phyloP scores from a whole-genome alignment of 2,888 invertebrate species.

The Luffia ferchaultella region DNA sequence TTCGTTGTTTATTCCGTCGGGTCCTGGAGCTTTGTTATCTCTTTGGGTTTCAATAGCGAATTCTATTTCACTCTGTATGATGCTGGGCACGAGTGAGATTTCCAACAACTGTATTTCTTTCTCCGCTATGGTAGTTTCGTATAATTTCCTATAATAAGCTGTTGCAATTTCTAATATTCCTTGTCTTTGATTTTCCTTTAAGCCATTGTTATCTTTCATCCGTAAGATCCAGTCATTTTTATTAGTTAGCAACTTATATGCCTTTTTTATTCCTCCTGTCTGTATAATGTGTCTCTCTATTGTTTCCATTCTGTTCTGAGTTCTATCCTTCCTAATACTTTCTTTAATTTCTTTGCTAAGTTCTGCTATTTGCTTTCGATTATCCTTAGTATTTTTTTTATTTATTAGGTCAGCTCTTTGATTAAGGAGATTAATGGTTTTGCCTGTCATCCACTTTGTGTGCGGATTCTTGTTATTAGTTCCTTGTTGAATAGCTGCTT shows the following conservation, averaged over 20 bases:
- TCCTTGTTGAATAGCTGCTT: background rate
- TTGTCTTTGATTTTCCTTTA: background rate
- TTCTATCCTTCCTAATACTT: constrained; percentile 1
- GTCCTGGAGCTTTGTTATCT: constrained; percentile 7
- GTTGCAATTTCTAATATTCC: background rate
- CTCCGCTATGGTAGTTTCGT: background rate
- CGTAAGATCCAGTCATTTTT: constrained; percentile 1
- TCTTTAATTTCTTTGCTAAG: constrained; percentile 4
- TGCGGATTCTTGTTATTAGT: background rate
- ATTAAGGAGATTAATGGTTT: background rate
- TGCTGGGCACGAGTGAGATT: background rate
- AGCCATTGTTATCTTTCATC: background rate
- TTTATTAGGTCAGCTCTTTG: background rate
- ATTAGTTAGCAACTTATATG: constrained; percentile 1
- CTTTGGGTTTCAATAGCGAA: constrained; percentile 8
- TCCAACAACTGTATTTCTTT: background rate
- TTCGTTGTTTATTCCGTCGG: constrained; percentile 9
- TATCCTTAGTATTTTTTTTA: background rate
- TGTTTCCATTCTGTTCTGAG: background rate
- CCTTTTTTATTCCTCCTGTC: constrained; percentile 6
- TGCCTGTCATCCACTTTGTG: background rate
- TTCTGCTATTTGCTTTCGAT: background rate
- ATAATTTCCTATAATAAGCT: constrained; percentile 1
- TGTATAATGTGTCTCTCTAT: constrained; percentile 1
- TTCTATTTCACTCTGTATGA: constrained; percentile 1